phyloP scores from a whole-genome alignment of 35 echinoderm and acorn worm species.

The Patiria miniata region DNA sequence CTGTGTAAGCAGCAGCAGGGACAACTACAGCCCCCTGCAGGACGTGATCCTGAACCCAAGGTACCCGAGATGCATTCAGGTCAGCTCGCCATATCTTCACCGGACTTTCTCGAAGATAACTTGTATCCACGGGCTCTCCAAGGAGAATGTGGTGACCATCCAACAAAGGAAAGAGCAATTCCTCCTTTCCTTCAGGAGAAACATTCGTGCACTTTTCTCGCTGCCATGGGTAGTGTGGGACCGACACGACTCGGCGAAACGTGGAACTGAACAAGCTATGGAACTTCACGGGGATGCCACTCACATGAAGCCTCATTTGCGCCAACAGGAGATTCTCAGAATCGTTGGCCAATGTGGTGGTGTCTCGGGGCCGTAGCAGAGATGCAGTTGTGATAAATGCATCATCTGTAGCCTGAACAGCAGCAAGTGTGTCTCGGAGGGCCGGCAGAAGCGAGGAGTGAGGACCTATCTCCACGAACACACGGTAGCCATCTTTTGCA shows the following conservation, averaged over 20 bases:
- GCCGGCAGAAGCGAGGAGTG: conserved; percentile 43
- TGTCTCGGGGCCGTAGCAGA: conserved; percentile 21
- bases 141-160: conserved; percentile 32
- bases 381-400: conserved; percentile 1
- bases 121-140: conserved; percentile 23
- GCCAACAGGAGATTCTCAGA: conserved; percentile 12
- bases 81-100: conserved; percentile 34
- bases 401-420: not conserved
- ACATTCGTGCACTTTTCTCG: conserved; percentile 31
- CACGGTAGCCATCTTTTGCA: conserved; percentile 37
- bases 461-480: conserved; percentile 39
- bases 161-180: not conserved
- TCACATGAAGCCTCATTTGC: not conserved
- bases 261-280: not conserved
- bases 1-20: conserved; percentile 54
- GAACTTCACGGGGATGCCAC: conserved; percentile 5
- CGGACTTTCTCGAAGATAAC: not conserved
- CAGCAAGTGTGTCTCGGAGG: conserved; percentile 26
- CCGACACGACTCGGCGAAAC: not conserved
- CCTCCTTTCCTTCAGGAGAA: not conserved
- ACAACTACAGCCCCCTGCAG: conserved; percentile 35
- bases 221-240: conserved; percentile 60
- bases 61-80: conserved; percentile 2
- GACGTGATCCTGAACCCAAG: conserved; percentile 59
- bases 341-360: not conserved